Evolutionary conservation across 2,888 invertebrate species (phyloP), one percentile per base, ranked within the genome.

Genomic region (Machimus rusticus): DNA sequence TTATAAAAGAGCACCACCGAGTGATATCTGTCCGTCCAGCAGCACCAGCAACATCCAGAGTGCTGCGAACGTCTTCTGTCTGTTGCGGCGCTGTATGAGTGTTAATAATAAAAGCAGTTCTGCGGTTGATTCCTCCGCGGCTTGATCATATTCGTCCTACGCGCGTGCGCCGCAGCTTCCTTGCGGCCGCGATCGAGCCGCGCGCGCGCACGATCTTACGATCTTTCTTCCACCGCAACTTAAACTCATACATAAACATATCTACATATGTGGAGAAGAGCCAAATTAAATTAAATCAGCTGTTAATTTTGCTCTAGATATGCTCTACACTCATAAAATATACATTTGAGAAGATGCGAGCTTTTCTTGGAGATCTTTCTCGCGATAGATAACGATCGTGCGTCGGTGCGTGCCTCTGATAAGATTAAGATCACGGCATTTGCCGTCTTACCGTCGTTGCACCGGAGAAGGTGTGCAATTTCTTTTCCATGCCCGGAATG

Each of bases 81-180:
- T 79, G 43, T 28, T 79, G 43, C 12, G 39, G 8, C 55, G 12
- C 9, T 84, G 84, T 84, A 84, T 84, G 84, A 37, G 84, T 84
- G 84, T 66, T 84, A 39, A 66, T 84, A 81, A 81, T 81, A 81
- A 76, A 66, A 51, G 81, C 84, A 79, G 39, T 84, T 34, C 66
- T 84, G 66, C n/a, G 79, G n/a, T 5, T 46, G 51, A 31, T 76
- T 81, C 81, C 34, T 55, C 46, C 51, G 66, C 66, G 84, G 74
- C 66, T 84, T 74, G 43, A 74, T 74, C 57, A 84, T 84, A 84
- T 84, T 84, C 84, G 74, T 84, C 84, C 84, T 84, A 84, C 84
- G 84, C 82, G 82, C 84, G 74, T 84, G 84, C 84, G 84, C 84
- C 19, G 19, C n/a, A 4, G 37, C 39, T 84, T 84, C 84, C 84